These are phyloP conservation scores for Cettia cetti DNA, from an alignment of 2,113 vertebrate species.

Conservation along the genomic window DNA sequence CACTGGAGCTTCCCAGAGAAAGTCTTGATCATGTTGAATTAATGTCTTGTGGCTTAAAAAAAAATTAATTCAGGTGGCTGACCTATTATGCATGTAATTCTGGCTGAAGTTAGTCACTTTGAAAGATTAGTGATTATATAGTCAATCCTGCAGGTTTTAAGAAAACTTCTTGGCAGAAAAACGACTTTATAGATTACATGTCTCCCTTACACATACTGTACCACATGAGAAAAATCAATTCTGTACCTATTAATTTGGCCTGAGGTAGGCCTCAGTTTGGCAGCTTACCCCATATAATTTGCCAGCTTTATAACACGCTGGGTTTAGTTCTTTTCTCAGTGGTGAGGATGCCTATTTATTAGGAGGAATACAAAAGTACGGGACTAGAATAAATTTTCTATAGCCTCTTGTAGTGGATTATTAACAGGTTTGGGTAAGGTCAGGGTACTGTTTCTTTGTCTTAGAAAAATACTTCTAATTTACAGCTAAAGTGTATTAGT, in stretches of 20 bases:
- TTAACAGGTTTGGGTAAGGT: not conserved
- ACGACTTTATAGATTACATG: not conserved
- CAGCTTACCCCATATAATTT: not conserved
- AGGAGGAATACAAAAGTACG: not conserved
- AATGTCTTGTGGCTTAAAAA: not conserved
- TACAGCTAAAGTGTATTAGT: not conserved
- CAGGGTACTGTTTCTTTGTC: not conserved
- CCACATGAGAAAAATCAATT: not conserved
- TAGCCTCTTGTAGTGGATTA: not conserved
- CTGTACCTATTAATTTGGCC: not conserved
- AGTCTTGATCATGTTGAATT: not conserved
- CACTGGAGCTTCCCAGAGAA: not conserved
- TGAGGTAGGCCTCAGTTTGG: not conserved
- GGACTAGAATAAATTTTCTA: not conserved
- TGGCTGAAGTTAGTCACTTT: not conserved
- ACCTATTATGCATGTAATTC: not conserved
- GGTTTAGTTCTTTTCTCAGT: not conserved
- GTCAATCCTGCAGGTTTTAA: not conserved
- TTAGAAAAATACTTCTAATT: not conserved
- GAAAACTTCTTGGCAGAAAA: conserved; percentile 22
- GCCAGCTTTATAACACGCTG: not conserved
- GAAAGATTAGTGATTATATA: not conserved
- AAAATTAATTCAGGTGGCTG: not conserved
- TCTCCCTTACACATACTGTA: not conserved
- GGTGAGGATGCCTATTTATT: not conserved